Evolutionary conservation across 2,797 vertebrate species (phyloP).

Genomic region (Falco columbarius): DNA sequence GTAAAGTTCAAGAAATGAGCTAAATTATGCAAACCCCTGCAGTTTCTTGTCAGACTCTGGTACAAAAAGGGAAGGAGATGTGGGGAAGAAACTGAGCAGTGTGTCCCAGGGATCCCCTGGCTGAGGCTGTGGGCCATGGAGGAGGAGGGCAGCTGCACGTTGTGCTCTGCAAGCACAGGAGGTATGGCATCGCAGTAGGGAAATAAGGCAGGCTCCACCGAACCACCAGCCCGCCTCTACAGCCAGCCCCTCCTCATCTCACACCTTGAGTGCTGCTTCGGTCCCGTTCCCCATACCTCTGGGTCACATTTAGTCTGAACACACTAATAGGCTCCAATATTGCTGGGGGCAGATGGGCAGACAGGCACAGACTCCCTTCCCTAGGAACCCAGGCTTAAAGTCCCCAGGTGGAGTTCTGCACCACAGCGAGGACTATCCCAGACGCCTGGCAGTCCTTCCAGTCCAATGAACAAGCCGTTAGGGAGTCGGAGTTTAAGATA

Average conservation of each 20-base stretch:
- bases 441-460: not conserved
- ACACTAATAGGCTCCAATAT: not conserved
- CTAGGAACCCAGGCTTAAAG: not conserved
- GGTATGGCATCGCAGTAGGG: not conserved
- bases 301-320: not conserved
- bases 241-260: not conserved
- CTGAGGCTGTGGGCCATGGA: not conserved
- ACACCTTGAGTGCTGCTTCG: not conserved
- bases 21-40: not conserved
- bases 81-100: not conserved
- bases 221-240: not conserved
- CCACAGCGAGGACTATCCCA: not conserved
- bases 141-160: not conserved
- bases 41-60: not conserved
- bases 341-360: not conserved
- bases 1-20: not conserved
- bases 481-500: constrained; percentile 34
- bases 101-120: not conserved
- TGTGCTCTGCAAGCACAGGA: not conserved
- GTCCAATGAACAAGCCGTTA: not conserved
- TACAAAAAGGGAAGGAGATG: not conserved
- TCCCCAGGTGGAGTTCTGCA: constrained; percentile 36
- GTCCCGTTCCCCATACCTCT: not conserved
- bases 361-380: not conserved
- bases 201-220: not conserved